These are phyloP conservation scores for Phyllotis vaccarum DNA, from an alignment of 2,797 vertebrate species.

Conservation along the genomic window DNA sequence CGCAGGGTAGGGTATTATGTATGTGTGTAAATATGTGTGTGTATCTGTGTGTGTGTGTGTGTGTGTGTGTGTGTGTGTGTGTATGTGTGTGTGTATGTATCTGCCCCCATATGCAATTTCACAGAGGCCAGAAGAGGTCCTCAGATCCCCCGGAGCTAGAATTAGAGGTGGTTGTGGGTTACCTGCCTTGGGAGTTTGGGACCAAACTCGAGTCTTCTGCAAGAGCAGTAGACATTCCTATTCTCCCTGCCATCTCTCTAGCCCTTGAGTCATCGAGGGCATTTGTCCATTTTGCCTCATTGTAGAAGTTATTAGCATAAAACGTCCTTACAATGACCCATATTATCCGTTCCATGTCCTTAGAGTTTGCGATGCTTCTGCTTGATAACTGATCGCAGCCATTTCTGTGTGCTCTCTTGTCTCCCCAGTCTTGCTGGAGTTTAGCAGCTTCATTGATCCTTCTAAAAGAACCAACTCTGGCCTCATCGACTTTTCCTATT, in stretches of 20 bases:
- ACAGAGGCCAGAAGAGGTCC: not conserved
- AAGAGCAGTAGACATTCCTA: not conserved
- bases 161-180: not conserved
- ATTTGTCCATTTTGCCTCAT: not conserved
- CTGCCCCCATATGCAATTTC: not conserved
- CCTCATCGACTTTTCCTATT: not conserved
- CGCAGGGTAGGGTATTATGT: not conserved
- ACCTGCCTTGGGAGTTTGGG: too few relatives aligned
- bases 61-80: not conserved
- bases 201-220: not conserved
- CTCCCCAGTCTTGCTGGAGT: not conserved
- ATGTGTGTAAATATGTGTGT: not conserved
- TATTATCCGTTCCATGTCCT: not conserved
- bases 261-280: not conserved
- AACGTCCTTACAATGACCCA: not conserved
- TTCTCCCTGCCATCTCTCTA: not conserved
- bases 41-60: not conserved
- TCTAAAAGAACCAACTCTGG: not conserved
- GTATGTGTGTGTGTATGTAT: not conserved
- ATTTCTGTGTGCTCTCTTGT: not conserved
- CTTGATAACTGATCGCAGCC: not conserved
- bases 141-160: not conserved
- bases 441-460: conserved; percentile 20
- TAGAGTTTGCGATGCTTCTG: not conserved
- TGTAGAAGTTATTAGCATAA: not conserved